Evolutionary conservation across 2,113 vertebrate species (phyloP).

Genomic region (Nymphicus hollandicus): DNA sequence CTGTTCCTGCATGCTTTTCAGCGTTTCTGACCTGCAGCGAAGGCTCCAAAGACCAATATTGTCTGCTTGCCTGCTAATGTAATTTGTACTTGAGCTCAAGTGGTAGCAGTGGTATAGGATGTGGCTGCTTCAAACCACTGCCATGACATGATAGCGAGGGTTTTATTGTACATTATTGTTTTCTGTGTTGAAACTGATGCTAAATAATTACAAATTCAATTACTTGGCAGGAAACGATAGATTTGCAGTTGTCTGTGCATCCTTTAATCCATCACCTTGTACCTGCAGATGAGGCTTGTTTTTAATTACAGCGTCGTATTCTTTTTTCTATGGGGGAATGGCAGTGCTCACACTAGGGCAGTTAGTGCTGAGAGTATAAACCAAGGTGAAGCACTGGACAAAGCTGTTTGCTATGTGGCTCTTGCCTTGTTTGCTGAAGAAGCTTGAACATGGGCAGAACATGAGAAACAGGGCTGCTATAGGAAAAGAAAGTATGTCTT

Average conservation of each 20-base stretch:
- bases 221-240: neutral
- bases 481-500: neutral
- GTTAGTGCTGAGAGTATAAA: neutral
- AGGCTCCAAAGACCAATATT: neutral
- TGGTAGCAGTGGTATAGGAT: neutral
- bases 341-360: neutral
- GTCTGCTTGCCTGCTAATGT: neutral
- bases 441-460: neutral
- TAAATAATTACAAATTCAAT: neutral
- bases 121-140: neutral
- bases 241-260: neutral
- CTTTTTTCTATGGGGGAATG: neutral
- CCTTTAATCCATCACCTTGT: neutral
- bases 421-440: neutral
- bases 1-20: neutral
- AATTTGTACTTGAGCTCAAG: conserved; percentile 7
- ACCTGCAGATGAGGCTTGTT: neutral
- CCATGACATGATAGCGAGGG: neutral
- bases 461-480: neutral
- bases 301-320: neutral
- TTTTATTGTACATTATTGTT: neutral
- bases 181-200: neutral
- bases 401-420: neutral
- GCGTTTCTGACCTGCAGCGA: neutral
- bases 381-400: neutral